These are phyloP conservation scores for Gnathochromis pfefferi DNA, from an alignment of 2,113 vertebrate species.

Conservation along the genomic window DNA sequence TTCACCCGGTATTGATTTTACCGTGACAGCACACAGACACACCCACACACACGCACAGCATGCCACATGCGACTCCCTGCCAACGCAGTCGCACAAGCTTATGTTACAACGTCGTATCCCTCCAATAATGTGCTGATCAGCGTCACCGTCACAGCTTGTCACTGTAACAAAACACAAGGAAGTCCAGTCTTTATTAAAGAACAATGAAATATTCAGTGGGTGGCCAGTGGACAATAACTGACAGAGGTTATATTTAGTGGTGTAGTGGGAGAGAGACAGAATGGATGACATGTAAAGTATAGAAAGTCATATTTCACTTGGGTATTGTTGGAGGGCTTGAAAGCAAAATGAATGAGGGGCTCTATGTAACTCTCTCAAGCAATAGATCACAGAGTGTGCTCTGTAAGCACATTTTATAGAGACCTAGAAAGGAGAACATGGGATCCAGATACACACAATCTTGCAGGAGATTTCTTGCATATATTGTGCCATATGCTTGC, in stretches of 20 bases:
- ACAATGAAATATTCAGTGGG: slow-evolving; percentile 50
- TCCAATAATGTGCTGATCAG: slow-evolving; percentile 18
- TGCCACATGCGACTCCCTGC: background rate
- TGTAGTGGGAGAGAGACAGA: slow-evolving; percentile 24
- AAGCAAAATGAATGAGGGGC: slow-evolving; percentile 63
- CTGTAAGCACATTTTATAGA: slow-evolving; percentile 56
- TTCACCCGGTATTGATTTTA: slow-evolving; percentile 18
- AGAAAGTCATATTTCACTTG: slow-evolving; percentile 59
- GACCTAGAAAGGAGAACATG: slow-evolving; percentile 32
- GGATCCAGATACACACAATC: background rate
- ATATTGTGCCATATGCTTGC: background rate
- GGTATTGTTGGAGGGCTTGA: slow-evolving; percentile 44
- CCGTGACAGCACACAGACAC: background rate
- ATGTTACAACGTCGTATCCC: slow-evolving; percentile 2
- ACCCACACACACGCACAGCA: background rate
- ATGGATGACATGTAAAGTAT: slow-evolving; percentile 23
- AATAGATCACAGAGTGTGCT: slow-evolving; percentile 62
- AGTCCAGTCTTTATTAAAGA: slow-evolving; percentile 13
- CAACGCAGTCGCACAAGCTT: background rate
- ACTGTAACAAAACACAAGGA: slow-evolving; percentile 18
- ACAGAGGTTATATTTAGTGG: slow-evolving; percentile 62
- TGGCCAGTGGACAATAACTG: slow-evolving; percentile 15
- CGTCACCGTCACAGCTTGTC: slow-evolving; percentile 9
- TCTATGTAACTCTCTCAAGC: slow-evolving; percentile 38
- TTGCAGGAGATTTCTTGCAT: background rate